Evolutionary conservation across 2,113 vertebrate genomes (phyloP), one percentile per base, ranked within the genome.

Genomic region (Polypterus bichir): DNA sequence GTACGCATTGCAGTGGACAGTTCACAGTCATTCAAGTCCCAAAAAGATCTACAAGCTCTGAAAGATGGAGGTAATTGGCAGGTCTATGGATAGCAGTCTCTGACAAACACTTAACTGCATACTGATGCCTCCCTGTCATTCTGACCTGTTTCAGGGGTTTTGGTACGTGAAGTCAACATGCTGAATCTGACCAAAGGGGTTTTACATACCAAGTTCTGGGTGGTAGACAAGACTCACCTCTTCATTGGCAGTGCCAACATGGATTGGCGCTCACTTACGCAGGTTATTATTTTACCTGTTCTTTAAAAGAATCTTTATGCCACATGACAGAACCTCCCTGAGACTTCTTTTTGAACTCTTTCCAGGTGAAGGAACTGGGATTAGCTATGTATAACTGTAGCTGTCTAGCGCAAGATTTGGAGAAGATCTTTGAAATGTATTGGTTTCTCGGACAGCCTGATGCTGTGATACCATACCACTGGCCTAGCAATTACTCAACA

Each of bases 231-330:
- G 72, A 77, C 82, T 10, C 93, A 97, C 69, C 64, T 97, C 70
- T 97, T 90, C 76, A 71, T 97, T 0, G 94, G 94, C 49, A 97
- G 94, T 5, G 91, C 94, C 69, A 97, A 97, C 82, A 97, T 97
- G 94, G 94, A 97, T 82, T 97, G 94, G 94, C 88, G 93, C 10
- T 88, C 94, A 3, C 73, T 97, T 65, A 94, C 93, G 2, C 94
- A 97, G 91, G 94, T 95, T 27, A 27, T 27, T 27, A 27, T 27
- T 27, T 27, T 27, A 27, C 27, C 27, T 27, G 27, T 27, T 27
- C 27, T 27, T 27, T 27, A 27, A 27, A 27, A 27, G 27, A 27
- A 2, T 27, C 27, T 27, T 27, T 27, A 27, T 27, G 1, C 27
- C 2, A 27, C 27, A 27, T 27, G 27, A 27, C 27, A 27, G 27